Evolutionary conservation across 2,888 invertebrate species (phyloP).

Genomic region (Agrypnus murinus): DNA sequence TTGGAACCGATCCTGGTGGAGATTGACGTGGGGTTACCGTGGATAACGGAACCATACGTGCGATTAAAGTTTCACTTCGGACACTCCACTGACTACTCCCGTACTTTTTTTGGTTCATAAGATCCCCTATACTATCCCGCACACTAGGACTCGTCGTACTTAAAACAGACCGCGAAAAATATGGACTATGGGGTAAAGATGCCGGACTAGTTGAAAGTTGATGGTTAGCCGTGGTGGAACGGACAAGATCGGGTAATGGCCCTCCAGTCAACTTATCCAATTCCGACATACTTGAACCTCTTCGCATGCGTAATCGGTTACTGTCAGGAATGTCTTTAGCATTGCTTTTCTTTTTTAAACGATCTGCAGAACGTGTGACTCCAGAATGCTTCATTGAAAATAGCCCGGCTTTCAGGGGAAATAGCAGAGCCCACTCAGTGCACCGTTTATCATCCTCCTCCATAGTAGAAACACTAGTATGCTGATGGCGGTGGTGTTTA

Average conservation of each 20-base stretch:
- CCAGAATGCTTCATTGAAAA: conserved; percentile 74
- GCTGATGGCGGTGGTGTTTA: not conserved
- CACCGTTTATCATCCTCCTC: conserved; percentile 72
- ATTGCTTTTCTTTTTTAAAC: conserved; percentile 61
- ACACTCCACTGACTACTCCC: conserved; percentile 83
- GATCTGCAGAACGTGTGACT: conserved; percentile 62
- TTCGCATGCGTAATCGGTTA: conserved; percentile 75
- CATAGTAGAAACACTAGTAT: conserved; percentile 25
- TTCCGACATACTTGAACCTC: conserved; percentile 84
- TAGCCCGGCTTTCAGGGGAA: conserved; percentile 75
- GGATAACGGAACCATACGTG: conserved; percentile 82
- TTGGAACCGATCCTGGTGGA: conserved; percentile 65
- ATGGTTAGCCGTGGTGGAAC: conserved; percentile 71
- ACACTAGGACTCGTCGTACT: conserved; percentile 65
- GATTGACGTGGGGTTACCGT: conserved; percentile 79
- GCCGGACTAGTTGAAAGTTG: conserved; percentile 68
- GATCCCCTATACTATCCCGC: conserved; percentile 83
- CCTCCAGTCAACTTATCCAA: conserved; percentile 76
- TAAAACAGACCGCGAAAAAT: conserved; percentile 71
- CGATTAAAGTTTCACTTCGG: conserved; percentile 82
- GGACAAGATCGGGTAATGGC: conserved; percentile 71
- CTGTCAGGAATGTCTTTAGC: conserved; percentile 57
- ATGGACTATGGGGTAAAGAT: conserved; percentile 74
- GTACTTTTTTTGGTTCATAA: conserved; percentile 85
- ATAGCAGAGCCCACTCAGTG: conserved; percentile 76